These are phyloP conservation scores for Listronotus oregonensis DNA, from an alignment of 1,140 invertebrate species.

Conservation along the genomic window DNA sequence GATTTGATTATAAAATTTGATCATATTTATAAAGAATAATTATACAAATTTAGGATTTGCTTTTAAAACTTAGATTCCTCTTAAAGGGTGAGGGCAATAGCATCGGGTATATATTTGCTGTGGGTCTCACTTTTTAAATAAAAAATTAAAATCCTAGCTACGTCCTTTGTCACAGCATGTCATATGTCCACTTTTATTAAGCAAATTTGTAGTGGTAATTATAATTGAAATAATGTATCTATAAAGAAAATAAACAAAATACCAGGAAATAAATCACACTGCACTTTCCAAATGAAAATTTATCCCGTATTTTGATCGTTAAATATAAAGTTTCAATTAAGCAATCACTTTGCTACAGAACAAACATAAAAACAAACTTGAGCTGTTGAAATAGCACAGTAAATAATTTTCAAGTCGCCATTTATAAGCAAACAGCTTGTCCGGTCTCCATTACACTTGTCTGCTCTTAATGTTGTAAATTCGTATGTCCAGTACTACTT, in stretches of 20 bases:
- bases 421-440: slow-evolving; percentile 36
- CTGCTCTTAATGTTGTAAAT: slow-evolving; percentile 32
- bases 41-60: too few species aligned
- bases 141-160: too few species aligned
- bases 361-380: slow-evolving; percentile 28
- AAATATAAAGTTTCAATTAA: slow-evolving; percentile 12
- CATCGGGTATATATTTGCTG: too few species aligned
- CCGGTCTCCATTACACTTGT: slow-evolving; percentile 32
- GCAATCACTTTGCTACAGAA: slow-evolving; percentile 30
- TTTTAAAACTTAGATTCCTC: too few species aligned
- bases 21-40: too few species aligned
- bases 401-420: slow-evolving; percentile 35
- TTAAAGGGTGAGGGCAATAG: too few species aligned
- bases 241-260: neutral
- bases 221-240: too few species aligned
- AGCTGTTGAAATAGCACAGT: slow-evolving; percentile 25
- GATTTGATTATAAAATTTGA: too few species aligned
- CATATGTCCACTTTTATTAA: too few species aligned
- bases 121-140: too few species aligned
- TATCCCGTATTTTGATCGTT: slow-evolving; percentile 26
- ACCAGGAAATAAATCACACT: neutral
- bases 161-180: too few species aligned
- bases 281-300: slow-evolving; percentile 10
- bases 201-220: too few species aligned
- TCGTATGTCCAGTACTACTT: slow-evolving; percentile 20